These are phyloP conservation scores for Stratiomys singularior DNA, from an alignment of 2,888 invertebrate genomes.

Conservation along the genomic window DNA sequence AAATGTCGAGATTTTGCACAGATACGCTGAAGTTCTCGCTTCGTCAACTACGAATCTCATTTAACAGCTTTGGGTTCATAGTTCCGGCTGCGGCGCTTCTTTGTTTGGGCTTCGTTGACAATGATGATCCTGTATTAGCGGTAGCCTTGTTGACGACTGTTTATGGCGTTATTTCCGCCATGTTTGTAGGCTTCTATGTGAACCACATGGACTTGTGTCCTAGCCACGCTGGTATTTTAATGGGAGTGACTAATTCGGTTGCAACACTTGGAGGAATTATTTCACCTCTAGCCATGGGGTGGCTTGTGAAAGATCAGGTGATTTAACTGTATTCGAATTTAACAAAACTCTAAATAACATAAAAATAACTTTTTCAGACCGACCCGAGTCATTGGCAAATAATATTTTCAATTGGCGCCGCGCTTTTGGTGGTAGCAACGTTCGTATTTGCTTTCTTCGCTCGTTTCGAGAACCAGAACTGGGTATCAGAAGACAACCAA, in stretches of 20 bases:
- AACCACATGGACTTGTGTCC: conserved; percentile 79
- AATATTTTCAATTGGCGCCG: background rate
- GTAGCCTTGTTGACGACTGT: conserved; percentile 70
- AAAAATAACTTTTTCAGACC: too few species aligned
- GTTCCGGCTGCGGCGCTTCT: conserved; percentile 70
- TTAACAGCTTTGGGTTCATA: conserved; percentile 65
- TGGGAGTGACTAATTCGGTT: conserved; percentile 75
- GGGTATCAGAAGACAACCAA: background rate
- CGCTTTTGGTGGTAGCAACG: background rate
- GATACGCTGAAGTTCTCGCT: conserved; percentile 64
- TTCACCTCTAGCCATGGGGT: conserved; percentile 71
- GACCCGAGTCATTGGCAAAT: background rate
- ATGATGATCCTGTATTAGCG: conserved; percentile 65
- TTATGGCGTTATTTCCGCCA: conserved; percentile 72
- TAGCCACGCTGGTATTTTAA: conserved; percentile 75
- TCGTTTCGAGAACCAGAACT: background rate
- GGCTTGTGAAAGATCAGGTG: conserved; percentile 70
- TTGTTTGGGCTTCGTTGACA: conserved; percentile 67
- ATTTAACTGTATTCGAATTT: too few species aligned
- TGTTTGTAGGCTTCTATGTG: conserved; percentile 72
- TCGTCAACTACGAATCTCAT: conserved; percentile 60
- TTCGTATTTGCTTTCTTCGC: background rate
- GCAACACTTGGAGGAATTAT: conserved; percentile 73
- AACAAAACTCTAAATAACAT: too few species aligned
- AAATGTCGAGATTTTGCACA: conserved; percentile 67